phyloP scores from a whole-genome alignment of 1,140 invertebrate species.

The Coenobita brevimanus region DNA sequence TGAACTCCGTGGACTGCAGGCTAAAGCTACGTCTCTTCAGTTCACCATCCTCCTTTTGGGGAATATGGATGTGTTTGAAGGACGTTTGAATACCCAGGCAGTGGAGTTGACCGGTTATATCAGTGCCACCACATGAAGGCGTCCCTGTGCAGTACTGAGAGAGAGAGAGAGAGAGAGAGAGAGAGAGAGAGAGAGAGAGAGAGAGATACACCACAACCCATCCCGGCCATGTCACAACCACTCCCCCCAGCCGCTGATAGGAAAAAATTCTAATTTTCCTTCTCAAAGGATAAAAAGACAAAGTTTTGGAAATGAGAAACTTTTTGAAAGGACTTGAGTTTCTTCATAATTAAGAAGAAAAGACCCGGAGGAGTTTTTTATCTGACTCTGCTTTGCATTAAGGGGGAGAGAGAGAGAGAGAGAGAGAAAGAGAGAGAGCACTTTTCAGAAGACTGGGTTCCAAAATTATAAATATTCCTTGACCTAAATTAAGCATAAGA shows the following conservation, averaged over 20 bases:
- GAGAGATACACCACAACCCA: no score
- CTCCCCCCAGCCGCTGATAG: conserved; percentile 37
- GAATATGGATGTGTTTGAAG: no score
- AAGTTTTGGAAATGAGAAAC: conserved; percentile 59
- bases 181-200: no score
- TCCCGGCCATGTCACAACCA: not conserved
- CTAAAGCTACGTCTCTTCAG: no score
- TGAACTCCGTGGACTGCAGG: not conserved
- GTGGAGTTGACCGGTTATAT: no score
- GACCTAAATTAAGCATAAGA: conserved; percentile 4
- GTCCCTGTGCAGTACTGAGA: no score
- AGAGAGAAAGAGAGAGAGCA: no score
- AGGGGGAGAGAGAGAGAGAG: conserved; percentile 21
- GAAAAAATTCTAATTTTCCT: conserved; percentile 58
- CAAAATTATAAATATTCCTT: conserved; percentile 23
- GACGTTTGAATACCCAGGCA: no score
- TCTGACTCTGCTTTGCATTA: conserved; percentile 56
- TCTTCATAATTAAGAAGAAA: conserved; percentile 58
- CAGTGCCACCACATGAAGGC: no score
- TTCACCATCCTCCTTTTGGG: no score
- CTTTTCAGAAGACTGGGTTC: conserved; percentile 27
- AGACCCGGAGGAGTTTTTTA: conserved; percentile 47
- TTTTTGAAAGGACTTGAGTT: conserved; percentile 55
- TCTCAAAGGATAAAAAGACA: conserved; percentile 59
- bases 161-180: not conserved